Evolutionary conservation across 2,797 vertebrate genomes (phyloP), one percentile per base, ranked within the genome.

Genomic region (Botia kubotai): DNA sequence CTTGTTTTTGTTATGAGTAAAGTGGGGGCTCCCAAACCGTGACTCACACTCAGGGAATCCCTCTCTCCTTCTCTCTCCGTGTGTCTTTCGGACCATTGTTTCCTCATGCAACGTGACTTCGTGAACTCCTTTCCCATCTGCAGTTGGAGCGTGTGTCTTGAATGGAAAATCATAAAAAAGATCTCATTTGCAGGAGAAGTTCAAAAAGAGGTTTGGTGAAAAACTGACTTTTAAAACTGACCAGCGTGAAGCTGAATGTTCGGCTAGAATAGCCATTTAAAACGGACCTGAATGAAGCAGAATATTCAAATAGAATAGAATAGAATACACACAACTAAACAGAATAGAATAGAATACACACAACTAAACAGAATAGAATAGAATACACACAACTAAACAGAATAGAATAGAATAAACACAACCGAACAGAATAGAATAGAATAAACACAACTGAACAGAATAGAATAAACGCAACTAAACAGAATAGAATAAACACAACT

Each of bases 61-160:
- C 79, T 71, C 71, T 69, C 16, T 65, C 79, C 55, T 33, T 76
- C 87, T 80, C 84, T 91, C 90, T 83, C 81, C 88, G 87, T 86
- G 87, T 82, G 58, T 63, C 58, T 72, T 26, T 81, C 65, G 74
- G 68, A 52, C 58, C 63, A 73, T 74, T 68, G 65, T 57, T 72
- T 55, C 53, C 21, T 57, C n/a, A 77, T 73, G 65, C 46, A 72
- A 65, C 75, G 74, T 77, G 74, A 71, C 75, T 78, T 72, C 69
- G 12, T 29, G 14, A 33, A 58, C 65, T 46, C 58, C 60, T 52
- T 78, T 58, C 17, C 57, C 70, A 76, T 71, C 75, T 75, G 72
- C 60, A 52, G 29, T 50, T 79, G 50, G 62, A 73, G 39, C 17
- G n/a, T n/a, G 3, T 29, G 17, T 58, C 71, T 74, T 48, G 23